Percentiles rank a stretch among this genome's conserved stretches.
These are phyloP conservation scores for Natator depressus DNA, from an alignment of 2,113 vertebrate species.

Conservation along the genomic window DNA sequence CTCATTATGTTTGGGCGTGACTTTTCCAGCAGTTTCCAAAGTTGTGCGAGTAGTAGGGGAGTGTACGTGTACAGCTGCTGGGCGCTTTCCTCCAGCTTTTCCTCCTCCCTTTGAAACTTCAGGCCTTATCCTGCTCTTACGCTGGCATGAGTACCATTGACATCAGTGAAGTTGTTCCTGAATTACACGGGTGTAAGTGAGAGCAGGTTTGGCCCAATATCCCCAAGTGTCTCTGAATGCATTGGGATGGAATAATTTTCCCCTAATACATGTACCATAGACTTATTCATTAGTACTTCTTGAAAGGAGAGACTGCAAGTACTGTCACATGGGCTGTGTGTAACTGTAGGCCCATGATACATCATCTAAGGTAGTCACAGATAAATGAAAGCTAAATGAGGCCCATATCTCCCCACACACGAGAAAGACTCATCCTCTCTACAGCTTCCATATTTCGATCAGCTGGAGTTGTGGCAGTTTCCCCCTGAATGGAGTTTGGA, in stretches of 20 bases:
- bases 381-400: background rate
- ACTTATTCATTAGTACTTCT: background rate
- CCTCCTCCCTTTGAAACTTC: background rate
- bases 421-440: background rate
- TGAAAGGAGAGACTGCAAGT: background rate
- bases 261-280: background rate
- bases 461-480: background rate
- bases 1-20: background rate
- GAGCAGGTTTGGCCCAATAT: no score
- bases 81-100: background rate
- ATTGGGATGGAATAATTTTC: background rate
- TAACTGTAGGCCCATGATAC: background rate
- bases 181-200: no score
- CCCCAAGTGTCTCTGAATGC: background rate
- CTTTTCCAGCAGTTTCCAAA: background rate
- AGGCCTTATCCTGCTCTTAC: no score
- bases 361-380: background rate
- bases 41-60: background rate
- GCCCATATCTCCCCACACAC: background rate
- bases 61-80: background rate
- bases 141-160: no score
- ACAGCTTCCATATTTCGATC: background rate
- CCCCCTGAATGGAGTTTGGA: background rate
- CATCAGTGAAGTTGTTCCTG: no score
- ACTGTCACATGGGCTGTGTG: background rate